phyloP scores from a whole-genome alignment of 2,888 invertebrate species.

The Thalpophila matura region DNA sequence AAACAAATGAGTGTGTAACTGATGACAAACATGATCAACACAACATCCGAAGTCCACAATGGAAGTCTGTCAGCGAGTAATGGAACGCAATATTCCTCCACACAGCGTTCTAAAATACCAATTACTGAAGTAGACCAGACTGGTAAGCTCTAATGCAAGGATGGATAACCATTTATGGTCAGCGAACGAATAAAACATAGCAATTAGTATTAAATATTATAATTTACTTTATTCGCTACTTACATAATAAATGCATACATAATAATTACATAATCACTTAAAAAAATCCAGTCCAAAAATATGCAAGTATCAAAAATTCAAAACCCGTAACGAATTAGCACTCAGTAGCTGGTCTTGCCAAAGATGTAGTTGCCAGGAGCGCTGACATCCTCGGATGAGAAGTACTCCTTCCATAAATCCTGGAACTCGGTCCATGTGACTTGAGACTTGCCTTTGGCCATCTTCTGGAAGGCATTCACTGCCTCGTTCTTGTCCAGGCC shows the following conservation, averaged over 20 bases:
- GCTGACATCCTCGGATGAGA: constrained; percentile 87
- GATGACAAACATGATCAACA: neutral
- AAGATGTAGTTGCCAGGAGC: constrained; percentile 92
- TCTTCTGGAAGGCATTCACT: constrained; percentile 94
- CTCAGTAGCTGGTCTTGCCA: constrained; percentile 85
- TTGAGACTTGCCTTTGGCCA: constrained; percentile 93
- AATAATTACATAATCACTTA: constrained; percentile 48
- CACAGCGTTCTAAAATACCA: no score
- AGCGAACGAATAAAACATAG: neutral
- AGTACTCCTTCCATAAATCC: constrained; percentile 95
- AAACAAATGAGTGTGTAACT: neutral
- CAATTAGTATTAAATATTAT: constrained; percentile 7
- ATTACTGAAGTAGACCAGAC: no score
- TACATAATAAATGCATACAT: constrained; percentile 61
- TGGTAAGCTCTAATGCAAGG: no score
- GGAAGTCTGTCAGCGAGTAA: no score
- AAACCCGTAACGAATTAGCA: constrained; percentile 26
- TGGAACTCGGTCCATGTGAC: constrained; percentile 95
- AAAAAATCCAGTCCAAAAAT: constrained; percentile 23
- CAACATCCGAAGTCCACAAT: no score
- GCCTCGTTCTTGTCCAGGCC: constrained; percentile 94
- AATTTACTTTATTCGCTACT: constrained; percentile 49
- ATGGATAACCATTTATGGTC: no score
- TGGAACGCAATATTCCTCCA: no score
- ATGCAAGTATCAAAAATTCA: neutral